These are phyloP conservation scores for Danio tinwini DNA, from an alignment of 2,797 vertebrate species.

Conservation along the genomic window DNA sequence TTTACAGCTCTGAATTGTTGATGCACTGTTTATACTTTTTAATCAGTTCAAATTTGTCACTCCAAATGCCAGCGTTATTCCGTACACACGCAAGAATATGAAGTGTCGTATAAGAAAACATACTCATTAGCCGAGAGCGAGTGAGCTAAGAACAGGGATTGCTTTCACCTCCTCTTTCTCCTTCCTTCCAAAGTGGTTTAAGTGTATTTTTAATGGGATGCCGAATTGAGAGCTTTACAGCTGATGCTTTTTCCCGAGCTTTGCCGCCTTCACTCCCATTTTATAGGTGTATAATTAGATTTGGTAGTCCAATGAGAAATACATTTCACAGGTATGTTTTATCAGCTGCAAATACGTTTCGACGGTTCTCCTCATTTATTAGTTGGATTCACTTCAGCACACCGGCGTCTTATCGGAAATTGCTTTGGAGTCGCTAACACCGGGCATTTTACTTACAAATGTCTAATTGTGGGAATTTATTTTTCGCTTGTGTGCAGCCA, in stretches of 20 bases:
- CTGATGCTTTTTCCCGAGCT: constrained; percentile 39
- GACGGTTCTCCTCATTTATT: constrained; percentile 78
- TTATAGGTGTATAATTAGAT: constrained; percentile 73
- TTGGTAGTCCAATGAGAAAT: constrained; percentile 75
- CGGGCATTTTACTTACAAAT: constrained; percentile 74
- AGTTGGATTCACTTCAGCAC: constrained; percentile 83
- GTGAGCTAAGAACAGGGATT: constrained; percentile 48
- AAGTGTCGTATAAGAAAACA: constrained; percentile 33
- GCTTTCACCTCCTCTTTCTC: constrained; percentile 46
- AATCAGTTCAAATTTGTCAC: constrained; percentile 36
- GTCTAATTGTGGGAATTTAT: constrained; percentile 83
- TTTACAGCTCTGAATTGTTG: not conserved
- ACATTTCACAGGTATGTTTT: constrained; percentile 77
- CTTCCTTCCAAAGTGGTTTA: constrained; percentile 39
- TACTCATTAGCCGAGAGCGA: constrained; percentile 29
- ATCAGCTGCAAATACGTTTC: constrained; percentile 71
- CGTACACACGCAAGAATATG: constrained; percentile 16
- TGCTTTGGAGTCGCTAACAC: constrained; percentile 76
- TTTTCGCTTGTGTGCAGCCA: constrained; percentile 68
- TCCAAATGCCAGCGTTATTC: not conserved
- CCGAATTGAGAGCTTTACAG: constrained; percentile 50
- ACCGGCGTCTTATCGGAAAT: constrained; percentile 82
- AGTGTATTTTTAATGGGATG: constrained; percentile 54
- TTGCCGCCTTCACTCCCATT: constrained; percentile 43
- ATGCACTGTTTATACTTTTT: constrained; percentile 27